Evolutionary conservation across 2,797 vertebrate species (phyloP), one percentile per base, ranked within the genome.

Genomic region (Lutjanus campechanus): DNA sequence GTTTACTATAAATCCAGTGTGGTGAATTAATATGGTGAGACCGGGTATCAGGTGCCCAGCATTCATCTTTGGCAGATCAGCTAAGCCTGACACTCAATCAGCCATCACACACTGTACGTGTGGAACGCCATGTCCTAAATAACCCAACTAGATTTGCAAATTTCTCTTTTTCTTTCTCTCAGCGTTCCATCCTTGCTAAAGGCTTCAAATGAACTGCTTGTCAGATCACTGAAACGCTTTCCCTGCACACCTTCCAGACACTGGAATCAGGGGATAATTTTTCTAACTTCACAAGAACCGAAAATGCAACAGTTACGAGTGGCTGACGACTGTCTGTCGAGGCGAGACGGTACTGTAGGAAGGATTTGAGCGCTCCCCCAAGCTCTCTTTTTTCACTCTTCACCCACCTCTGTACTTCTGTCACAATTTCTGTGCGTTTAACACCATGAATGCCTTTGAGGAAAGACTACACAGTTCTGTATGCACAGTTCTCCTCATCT

Each of bases 1-100:
- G 53, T 82, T 80, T 73, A 58, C 74, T 67, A n/a, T 79, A 79
- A 84, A 85, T 85, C 69, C 78, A 85, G 65, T 51, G 64, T 77
- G 78, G 51, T 87, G 79, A 62, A 77, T 84, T 61, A 64, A 75
- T 56, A 77, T n/a, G 46, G 46, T 36, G 65, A 76, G 79, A 60
- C 4, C 25, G 60, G 50, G 65, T 89, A 81, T 88, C 85, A 76
- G 44, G 61, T 76, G 40, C 17, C 36, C 46, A 46, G 64, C 22
- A 43, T 76, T 83, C 62, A 69, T 73, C 25, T 79, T 55, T 70
- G 53, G 69, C 53, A 63, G 75, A 81, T 77, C 56, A 77, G 46
- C 25, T 46, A 44, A 62, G 44, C 43, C 62, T 20, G 2, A 69
- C 50, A 41, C 54, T 49, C 56, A 69, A 51, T 53, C 46, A 25